These are phyloP conservation scores for Fragum fragum DNA, from an alignment of 2,888 invertebrate species.

Conservation along the genomic window DNA sequence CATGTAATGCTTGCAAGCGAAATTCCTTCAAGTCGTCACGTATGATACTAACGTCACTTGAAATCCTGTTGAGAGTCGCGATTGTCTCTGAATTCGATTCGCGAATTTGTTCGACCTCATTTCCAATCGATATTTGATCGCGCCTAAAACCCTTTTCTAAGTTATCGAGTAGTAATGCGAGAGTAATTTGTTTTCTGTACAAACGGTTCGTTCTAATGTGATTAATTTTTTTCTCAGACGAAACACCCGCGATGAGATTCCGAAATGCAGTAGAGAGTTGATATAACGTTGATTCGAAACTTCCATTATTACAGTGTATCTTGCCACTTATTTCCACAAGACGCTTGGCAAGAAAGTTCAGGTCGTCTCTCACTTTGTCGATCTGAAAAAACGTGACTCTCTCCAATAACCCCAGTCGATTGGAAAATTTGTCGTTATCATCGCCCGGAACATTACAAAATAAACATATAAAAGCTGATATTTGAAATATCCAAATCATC, in stretches of 20 bases:
- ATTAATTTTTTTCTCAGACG: neutral
- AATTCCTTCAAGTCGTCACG: no score
- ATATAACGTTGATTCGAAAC: neutral
- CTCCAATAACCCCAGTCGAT: neutral
- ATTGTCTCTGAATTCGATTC: neutral
- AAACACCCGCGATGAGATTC: neutral
- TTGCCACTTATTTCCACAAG: neutral
- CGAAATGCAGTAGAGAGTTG: neutral
- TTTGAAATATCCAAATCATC: no score
- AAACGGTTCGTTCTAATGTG: neutral
- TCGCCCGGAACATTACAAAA: neutral
- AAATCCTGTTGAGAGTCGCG: neutral
- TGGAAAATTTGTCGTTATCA: neutral
- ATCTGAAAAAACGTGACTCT: neutral
- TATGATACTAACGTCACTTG: neutral
- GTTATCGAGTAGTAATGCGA: neutral
- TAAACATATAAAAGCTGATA: no score
- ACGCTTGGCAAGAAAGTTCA: neutral
- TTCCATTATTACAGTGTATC: neutral
- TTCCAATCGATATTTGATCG: neutral
- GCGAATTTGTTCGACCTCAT: neutral
- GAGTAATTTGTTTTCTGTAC: neutral
- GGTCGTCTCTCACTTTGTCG: neutral
- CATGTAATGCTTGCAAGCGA: no score
- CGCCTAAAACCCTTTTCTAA: neutral